These are phyloP conservation scores for Macquaria ambigua DNA, from an alignment of 2,113 vertebrate genomes.

Conservation along the genomic window DNA sequence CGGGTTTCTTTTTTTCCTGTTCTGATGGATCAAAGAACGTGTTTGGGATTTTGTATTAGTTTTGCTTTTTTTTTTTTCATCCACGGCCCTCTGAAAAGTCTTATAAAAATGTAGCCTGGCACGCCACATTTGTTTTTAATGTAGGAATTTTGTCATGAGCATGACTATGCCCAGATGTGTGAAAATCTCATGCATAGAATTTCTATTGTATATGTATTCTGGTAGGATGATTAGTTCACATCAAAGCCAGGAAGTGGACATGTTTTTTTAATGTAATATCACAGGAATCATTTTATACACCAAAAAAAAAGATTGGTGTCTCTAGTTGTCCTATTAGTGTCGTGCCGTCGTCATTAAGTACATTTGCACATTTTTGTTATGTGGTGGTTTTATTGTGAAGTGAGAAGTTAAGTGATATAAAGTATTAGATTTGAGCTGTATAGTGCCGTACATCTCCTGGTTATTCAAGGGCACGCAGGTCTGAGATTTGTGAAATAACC, in stretches of 20 bases:
- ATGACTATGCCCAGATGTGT: conserved; percentile 59
- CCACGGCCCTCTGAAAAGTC: conserved; percentile 20
- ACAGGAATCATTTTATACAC: not conserved
- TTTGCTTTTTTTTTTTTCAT: conserved; percentile 46
- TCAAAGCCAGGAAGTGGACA: conserved; percentile 18
- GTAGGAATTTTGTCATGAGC: conserved; percentile 38
- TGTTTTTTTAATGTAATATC: conserved; percentile 16
- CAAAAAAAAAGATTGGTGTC: not conserved
- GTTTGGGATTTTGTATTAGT: conserved; percentile 66
- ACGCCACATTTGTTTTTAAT: conserved; percentile 51
- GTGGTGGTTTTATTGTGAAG: not conserved
- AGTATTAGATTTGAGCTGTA: not conserved
- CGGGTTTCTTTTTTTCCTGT: conserved; percentile 71
- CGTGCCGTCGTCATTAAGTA: not conserved
- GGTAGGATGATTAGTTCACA: conserved; percentile 36
- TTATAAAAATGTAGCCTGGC: conserved; percentile 52
- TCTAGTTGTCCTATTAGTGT: not conserved
- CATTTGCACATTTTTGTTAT: not conserved
- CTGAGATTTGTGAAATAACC: conserved; percentile 9
- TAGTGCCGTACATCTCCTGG: not conserved
- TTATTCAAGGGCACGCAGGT: not conserved
- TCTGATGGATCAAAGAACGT: conserved; percentile 79
- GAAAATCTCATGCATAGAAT: conserved; percentile 20
- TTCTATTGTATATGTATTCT: conserved; percentile 26
- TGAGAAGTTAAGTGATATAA: not conserved